Evolutionary conservation across 2,888 invertebrate species (phyloP), one percentile per base, ranked within the genome.

Genomic region (Syrphus vitripennis): DNA sequence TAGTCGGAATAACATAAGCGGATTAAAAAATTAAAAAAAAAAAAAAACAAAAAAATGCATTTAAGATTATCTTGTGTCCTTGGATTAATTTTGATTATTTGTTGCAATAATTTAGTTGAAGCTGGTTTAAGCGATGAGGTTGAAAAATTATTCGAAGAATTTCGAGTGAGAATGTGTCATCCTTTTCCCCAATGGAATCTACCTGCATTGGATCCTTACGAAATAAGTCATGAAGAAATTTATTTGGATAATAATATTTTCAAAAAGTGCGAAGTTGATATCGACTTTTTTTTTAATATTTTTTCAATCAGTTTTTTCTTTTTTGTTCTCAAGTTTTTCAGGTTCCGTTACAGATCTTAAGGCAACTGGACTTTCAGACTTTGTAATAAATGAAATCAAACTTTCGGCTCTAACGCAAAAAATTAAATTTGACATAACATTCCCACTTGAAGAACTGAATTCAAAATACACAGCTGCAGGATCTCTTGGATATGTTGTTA

Each of bases 111-210:
- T 40, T 14, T 29, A 10, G 67, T 45, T 1, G 16, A 10, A 4
- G 81, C 81, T 21, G 0, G 88, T 0, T 84, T 88, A 71, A 91
- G 90, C 14, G 77, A 88, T 7, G 61, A 74, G 29, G 88, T 92
- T 61, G 57, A 71, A 3, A 48, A 79, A 3, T 89, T 91, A 37
- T 83, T 92, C 0, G 87, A 91, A n/a, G 89, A 90, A 71, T 88
- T 92, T 21, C 88, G 90, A 0, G 48, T 67, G 65, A 89, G 92
- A 3, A 92, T 92, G 91, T 92, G 91, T 19, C 91, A 92, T 80
- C 90, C 92, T 0, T 89, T 92, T 69, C 90, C 90, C 0, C 88
- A 89, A 71, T 87, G 89, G 59, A 90, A 90, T 0, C 67, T 91
- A 5, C 91, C 91, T 10, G 90, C 91, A 0, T 59, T 91, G 55